These are phyloP conservation scores for Habroteleia sp. DNA, from an alignment of 2,888 invertebrate genomes.

Conservation along the genomic window DNA sequence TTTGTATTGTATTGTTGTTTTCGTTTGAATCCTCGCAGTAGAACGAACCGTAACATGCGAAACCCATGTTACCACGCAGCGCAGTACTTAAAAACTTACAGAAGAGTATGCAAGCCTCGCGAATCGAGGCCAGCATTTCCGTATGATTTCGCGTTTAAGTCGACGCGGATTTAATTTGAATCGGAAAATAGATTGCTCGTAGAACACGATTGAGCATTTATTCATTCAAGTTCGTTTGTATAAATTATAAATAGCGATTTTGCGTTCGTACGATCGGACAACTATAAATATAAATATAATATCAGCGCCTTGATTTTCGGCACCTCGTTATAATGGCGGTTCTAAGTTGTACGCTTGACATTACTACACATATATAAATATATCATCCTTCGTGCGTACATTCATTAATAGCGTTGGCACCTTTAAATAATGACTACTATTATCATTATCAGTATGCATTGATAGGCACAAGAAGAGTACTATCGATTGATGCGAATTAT, in stretches of 20 bases:
- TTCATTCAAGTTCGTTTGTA: slow-evolving; percentile 55
- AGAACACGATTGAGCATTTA: slow-evolving; percentile 34
- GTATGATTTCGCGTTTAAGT: neutral
- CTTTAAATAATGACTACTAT: slow-evolving; percentile 56
- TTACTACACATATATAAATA: slow-evolving; percentile 58
- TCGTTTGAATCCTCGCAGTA: slow-evolving; percentile 75
- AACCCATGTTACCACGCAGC: slow-evolving; percentile 70
- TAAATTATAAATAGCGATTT: slow-evolving; percentile 53
- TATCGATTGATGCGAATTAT: slow-evolving; percentile 45
- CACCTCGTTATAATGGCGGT: slow-evolving; percentile 46
- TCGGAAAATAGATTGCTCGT: slow-evolving; percentile 17
- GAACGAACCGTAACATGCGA: slow-evolving; percentile 72
- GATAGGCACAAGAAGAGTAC: slow-evolving; percentile 61
- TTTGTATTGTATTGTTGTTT: slow-evolving; percentile 63
- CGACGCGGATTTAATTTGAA: slow-evolving; percentile 7
- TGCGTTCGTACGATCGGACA: slow-evolving; percentile 42
- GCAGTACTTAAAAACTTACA: slow-evolving; percentile 69
- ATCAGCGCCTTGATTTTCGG: slow-evolving; percentile 54
- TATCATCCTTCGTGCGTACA: slow-evolving; percentile 60
- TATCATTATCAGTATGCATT: slow-evolving; percentile 60
- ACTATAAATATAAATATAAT: slow-evolving; percentile 30
- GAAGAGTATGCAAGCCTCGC: slow-evolving; percentile 12
- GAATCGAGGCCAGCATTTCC: slow-evolving; percentile 11
- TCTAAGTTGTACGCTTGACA: slow-evolving; percentile 61
- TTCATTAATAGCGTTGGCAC: slow-evolving; percentile 52